phyloP scores from a whole-genome alignment of 2,888 invertebrate genomes.

The Habrosyne pyritoides region DNA sequence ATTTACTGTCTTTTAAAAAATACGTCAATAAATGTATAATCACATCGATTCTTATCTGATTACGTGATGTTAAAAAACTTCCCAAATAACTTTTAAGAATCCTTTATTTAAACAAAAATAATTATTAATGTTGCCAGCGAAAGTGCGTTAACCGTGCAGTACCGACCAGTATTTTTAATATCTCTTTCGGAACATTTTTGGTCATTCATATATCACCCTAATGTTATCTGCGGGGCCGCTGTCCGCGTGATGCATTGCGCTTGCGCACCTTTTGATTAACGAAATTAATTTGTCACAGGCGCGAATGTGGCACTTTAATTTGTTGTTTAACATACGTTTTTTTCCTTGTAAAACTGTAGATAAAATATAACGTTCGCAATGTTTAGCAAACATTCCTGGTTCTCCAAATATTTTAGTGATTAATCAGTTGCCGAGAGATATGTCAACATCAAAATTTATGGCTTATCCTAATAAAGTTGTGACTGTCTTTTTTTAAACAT shows the following conservation, averaged over 20 bases:
- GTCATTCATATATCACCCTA: slow-evolving; percentile 73
- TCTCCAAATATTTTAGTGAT: not conserved
- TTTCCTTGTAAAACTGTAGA: not conserved
- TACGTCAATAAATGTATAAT: no score
- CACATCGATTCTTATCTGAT: not conserved
- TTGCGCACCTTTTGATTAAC: slow-evolving; percentile 71
- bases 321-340: slow-evolving; percentile 38
- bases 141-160: slow-evolving; percentile 49
- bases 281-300: slow-evolving; percentile 78
- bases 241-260: slow-evolving; percentile 77
- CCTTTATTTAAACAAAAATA: slow-evolving; percentile 21
- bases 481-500: slow-evolving; percentile 15
- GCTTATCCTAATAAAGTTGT: slow-evolving; percentile 17
- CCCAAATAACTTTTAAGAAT: not conserved
- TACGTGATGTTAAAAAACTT: not conserved
- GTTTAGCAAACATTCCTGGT: not conserved
- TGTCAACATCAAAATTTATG: not conserved
- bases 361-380: not conserved
- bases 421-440: not conserved
- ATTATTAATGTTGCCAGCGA: slow-evolving; percentile 45
- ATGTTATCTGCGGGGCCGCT: slow-evolving; percentile 72
- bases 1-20: no score
- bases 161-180: slow-evolving; percentile 54
- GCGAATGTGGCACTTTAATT: slow-evolving; percentile 54
- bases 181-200: slow-evolving; percentile 52